Base-by-base conservation (phyloP, 2,113 vertebrate genomes). In the Lethenteron reissneri region DNA sequence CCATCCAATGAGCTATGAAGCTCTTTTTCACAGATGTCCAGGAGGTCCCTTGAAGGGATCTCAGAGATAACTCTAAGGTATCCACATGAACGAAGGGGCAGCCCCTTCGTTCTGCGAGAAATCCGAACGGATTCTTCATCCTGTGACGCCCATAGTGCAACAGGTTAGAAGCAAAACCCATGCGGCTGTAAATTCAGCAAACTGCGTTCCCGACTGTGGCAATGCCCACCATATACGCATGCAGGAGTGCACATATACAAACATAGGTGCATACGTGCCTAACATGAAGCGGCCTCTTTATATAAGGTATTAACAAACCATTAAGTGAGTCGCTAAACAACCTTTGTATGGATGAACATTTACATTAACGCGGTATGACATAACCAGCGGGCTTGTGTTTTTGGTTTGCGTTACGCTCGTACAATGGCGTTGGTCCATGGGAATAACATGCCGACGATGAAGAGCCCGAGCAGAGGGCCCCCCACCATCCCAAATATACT, bases 401-500 rank as follows among this genome's bases (percentile, higher is more conserved):
- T 12, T 3, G 14, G 14, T 14, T 14, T 8, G 3, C 0, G 3
- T 1, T 4, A 9, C 58, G 84, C 91, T 92, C 80, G 41, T 41
- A 95, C 92, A 1, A 60, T 75, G 57, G 90, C 71, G 78, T 97
- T 96, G 72, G 92, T 88, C 25, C 86, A 92, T 2, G 91, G 92
- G 72, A 96, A 96, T 80, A 97, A 97, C 81, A 97, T 87, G 57
- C 92, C 92, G 0, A 96, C 84, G 75, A 86, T 89, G 81, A 96
- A 97, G 73, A 95, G 75, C 57, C 92, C 92, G 13, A 96, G 84
- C 58, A 97, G 84, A 0, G 92, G 92, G 0, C 90, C 92, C 1
- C 92, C 92, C 15, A 97, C 81, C 87, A 97, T 97, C 73, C 92
- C 92, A 2, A 97, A 97, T 79, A 97, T 95, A 80, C 91, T 97